Percentiles rank a stretch among this genome's conserved stretches.
Evolutionary conservation across 2,113 vertebrate species (phyloP).

Genomic region (Octodon degus): DNA sequence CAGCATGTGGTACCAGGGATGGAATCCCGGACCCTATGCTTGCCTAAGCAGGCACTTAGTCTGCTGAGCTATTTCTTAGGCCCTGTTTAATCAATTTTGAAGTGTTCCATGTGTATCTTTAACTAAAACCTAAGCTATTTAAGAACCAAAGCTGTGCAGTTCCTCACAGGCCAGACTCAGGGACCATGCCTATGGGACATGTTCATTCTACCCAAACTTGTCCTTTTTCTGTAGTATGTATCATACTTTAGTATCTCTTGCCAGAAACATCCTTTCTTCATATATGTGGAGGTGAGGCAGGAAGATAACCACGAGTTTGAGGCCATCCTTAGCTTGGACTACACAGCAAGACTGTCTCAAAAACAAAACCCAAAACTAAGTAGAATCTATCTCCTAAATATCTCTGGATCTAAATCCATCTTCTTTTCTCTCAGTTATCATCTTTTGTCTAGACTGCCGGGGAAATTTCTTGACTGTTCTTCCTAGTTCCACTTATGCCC

Average conservation of each 20-base stretch:
- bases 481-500: not conserved
- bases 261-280: conserved; percentile 17
- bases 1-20: too few species aligned
- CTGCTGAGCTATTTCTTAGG: too few species aligned
- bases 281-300: not conserved
- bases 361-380: not conserved
- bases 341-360: not conserved
- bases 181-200: not conserved
- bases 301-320: not conserved
- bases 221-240: not conserved
- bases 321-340: not conserved
- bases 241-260: not conserved
- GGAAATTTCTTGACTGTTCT: not conserved
- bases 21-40: too few species aligned
- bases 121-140: not conserved
- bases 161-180: not conserved
- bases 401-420: not conserved
- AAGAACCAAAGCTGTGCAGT: conserved; percentile 42
- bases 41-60: too few species aligned
- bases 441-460: not conserved
- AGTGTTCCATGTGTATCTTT: not conserved
- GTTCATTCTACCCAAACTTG: not conserved
- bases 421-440: conserved; percentile 39
- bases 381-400: not conserved
- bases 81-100: not conserved